phyloP scores from a whole-genome alignment of 2,888 invertebrate genomes.

The Argyra leucocephala region DNA sequence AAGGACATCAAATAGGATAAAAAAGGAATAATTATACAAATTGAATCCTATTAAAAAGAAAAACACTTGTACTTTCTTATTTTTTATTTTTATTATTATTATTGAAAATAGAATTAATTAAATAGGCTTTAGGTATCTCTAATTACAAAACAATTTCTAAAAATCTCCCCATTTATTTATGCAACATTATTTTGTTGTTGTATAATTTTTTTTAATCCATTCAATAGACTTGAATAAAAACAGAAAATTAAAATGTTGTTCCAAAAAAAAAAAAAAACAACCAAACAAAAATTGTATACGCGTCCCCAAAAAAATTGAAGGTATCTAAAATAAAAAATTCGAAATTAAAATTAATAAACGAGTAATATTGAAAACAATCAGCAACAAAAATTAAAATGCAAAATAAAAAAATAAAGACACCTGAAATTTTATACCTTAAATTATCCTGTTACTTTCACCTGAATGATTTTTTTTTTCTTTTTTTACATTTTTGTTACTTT shows the following conservation, averaged over 20 bases:
- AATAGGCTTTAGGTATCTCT: neutral
- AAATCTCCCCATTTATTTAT: too few relatives aligned
- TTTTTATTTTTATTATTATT: neutral
- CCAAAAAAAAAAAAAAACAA: too few relatives aligned
- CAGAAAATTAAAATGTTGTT: too few relatives aligned
- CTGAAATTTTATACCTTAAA: constrained; percentile 3
- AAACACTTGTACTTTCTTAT: neutral
- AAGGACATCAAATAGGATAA: neutral
- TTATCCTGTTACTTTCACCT: constrained; percentile 1
- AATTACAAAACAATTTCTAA: neutral
- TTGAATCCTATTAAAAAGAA: neutral
- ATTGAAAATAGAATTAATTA: neutral
- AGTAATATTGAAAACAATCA: too few relatives aligned
- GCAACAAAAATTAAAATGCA: neutral
- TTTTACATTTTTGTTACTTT: neutral
- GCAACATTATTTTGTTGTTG: too few relatives aligned
- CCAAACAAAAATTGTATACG: too few relatives aligned
- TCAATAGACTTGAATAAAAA: too few relatives aligned
- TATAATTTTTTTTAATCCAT: too few relatives aligned
- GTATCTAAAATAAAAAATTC: too few relatives aligned
- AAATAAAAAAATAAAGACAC: neutral
- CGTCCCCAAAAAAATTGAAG: too few relatives aligned
- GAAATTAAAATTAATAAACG: too few relatives aligned
- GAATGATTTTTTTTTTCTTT: neutral
- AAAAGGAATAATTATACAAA: neutral